A percentile compares a stretch with the other conserved stretches of the same genome.
These are phyloP conservation scores for Megalonaias nervosa DNA, from an alignment of 1,140 invertebrate genomes.

Conservation along the genomic window DNA sequence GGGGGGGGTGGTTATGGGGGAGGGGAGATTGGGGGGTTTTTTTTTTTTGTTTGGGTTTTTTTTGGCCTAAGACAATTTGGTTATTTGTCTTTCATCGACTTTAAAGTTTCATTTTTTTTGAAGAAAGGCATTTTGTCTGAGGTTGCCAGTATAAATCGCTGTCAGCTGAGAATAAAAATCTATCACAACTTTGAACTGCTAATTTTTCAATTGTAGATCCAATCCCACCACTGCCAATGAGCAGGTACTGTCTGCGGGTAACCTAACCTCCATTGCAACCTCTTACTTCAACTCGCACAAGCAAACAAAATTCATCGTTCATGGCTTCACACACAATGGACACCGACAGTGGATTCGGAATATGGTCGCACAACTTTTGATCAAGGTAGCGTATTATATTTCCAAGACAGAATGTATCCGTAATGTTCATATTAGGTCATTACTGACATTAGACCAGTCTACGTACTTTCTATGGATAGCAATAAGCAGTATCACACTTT, in stretches of 20 bases:
- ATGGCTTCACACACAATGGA: conserved; percentile 94
- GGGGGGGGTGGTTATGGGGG: too few species aligned
- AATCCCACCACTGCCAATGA: conserved; percentile 39
- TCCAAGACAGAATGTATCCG: neutral
- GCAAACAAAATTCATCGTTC: conserved; percentile 85
- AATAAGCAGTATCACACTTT: neutral
- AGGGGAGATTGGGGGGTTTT: too few species aligned
- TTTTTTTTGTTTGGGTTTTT: too few species aligned
- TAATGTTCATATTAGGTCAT: neutral
- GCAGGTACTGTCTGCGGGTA: conserved; percentile 44
- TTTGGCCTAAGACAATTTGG: too few species aligned
- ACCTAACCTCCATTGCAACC: conserved; percentile 68
- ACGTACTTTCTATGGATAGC: neutral
- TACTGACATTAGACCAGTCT: neutral
- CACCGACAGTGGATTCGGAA: conserved; percentile 92
- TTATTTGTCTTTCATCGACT: too few species aligned
- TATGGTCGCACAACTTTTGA: conserved; percentile 89
- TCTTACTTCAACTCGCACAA: conserved; percentile 31
- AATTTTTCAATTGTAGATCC: conserved; percentile 12
- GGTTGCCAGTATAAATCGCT: too few species aligned
- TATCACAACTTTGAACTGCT: neutral
- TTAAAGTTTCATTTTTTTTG: too few species aligned
- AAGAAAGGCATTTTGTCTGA: too few species aligned
- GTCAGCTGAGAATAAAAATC: neutral
- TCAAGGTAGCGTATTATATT: conserved; percentile 6